Base-by-base conservation (phyloP, 2,888 invertebrate species). In the Caenorhabditis sulstoni region DNA sequence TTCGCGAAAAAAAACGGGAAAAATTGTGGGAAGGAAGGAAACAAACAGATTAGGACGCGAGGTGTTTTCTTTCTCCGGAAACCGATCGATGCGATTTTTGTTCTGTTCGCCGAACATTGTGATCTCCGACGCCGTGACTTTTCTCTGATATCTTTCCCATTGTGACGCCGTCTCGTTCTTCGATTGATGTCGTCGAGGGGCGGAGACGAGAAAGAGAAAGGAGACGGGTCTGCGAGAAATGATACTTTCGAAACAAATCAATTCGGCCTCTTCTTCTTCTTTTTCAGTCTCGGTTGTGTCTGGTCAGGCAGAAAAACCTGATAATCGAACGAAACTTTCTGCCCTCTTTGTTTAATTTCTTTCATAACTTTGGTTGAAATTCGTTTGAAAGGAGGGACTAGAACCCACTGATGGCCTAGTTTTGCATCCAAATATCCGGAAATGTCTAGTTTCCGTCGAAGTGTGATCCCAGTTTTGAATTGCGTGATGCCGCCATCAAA, bases 111-210 rank as follows among this genome's bases (percentile, higher is more conserved):
- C 71, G 44, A 71, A 71, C 62, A 55, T 61, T 71, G n/a, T 64
- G 71, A 71, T 71, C 62, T 71, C 20, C 53, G 71, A 64, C 71
- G 71, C 39, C 47, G 49, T 58, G 67, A 67, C 47, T 47, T 62
- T 58, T 35, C 44, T 35, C 23, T 39, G 22, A 41, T 58, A 50
- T 49, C 57, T 41, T n/a, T 18, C 22, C 20, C 7, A 49, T 18
- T 7, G 22, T 18, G 22, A 5, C 14, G 16, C 16, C 14, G 35
- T 35, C 35, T 65, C 44, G 55, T 55, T 66, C 66, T 66, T 66
- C 11, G 41, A 8, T 41, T 41, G 50, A 23, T 47, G 23, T 50
- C 50, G 22, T 41, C 41, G 41, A 3, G 35, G 59, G 50, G 57
- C 35, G 49, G 37, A 58, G 52, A 68, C 58, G 49, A 52, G 39